Evolutionary conservation across 2,113 vertebrate genomes (phyloP), one percentile per base, ranked within the genome.

Genomic region (Petaurus breviceps): DNA sequence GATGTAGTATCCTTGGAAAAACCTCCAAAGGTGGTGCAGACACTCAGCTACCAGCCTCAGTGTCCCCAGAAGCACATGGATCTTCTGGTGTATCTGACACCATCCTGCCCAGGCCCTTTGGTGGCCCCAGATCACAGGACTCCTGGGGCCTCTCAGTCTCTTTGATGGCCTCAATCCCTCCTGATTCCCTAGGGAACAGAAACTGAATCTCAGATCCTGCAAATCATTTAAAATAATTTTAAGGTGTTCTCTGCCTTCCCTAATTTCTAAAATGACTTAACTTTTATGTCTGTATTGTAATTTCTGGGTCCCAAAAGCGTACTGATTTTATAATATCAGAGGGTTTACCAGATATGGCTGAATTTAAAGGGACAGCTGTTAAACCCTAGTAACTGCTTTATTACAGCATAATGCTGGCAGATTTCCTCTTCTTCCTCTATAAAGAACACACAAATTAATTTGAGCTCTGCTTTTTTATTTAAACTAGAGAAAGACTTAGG

Each of bases 391-490:
- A 91, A 91, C 47, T 92, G 43, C 23, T 94, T 93, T 95, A 92
- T 93, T 77, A 93, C 91, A 90, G 53, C 89, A 57, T 11, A 22
- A 47, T 57, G n/a, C 51, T 90, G 77, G 43, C 50, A 54, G 90
- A 28, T 93, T 91, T 93, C 31, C 50, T 91, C 25, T 91, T 93
- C 31, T 25, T 91, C n/a, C 57, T 43, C 51, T 90, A n/a, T 92
- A 68, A 51, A 91, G 92, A 95, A 89, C 51, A 47, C 91, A 54
- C 47, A 94, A 96, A 92, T 51, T 95, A 97, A 68, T 19, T 84
- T 84, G 24, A 89, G 37, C 8, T 93, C 90, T 94, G n/a, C 22
- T 54, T 96, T 89, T 92, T 77, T 43, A 19, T 84, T 84, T 37
- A 8, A 43, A 19, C 26, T 1, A 54, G 84, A 91, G 55, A 43